These are phyloP conservation scores for Deilephila elpenor DNA, from an alignment of 2,888 invertebrate genomes.

Conservation along the genomic window DNA sequence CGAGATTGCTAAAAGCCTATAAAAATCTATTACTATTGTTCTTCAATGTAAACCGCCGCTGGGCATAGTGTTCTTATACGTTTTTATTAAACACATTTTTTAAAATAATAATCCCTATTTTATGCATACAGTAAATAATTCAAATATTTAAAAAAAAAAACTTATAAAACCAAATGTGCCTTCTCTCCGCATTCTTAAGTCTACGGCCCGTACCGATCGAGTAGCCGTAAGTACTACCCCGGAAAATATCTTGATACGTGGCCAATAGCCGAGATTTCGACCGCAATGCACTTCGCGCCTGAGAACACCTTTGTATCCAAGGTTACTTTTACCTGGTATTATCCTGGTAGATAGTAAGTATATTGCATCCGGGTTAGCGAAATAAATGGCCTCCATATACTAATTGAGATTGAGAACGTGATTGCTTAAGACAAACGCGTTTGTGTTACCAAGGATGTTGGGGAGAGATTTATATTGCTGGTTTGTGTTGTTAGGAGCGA, in stretches of 20 bases:
- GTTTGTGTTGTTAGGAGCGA: neutral
- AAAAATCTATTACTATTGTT: no score
- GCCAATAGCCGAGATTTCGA: slow-evolving; percentile 42
- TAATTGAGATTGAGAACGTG: slow-evolving; percentile 30
- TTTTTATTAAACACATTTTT: no score
- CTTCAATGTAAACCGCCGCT: no score
- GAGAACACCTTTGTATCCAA: slow-evolving; percentile 20
- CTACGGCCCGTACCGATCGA: slow-evolving; percentile 20
- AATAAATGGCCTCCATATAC: slow-evolving; percentile 21
- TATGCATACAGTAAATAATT: neutral
- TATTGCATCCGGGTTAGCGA: slow-evolving; percentile 26
- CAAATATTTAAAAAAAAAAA: no score
- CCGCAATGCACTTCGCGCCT: slow-evolving; percentile 35
- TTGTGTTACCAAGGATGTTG: neutral
- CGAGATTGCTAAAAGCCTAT: neutral
- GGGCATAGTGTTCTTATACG: no score
- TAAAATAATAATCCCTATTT: neutral
- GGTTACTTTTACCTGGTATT: slow-evolving; percentile 3
- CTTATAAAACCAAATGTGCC: neutral
- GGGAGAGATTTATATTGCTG: slow-evolving; percentile 10
- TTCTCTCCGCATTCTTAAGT: slow-evolving; percentile 19
- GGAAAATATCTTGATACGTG: slow-evolving; percentile 39
- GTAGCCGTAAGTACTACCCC: slow-evolving; percentile 29
- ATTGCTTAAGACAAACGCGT: slow-evolving; percentile 27
- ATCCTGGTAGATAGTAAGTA: neutral